Base-by-base conservation (phyloP, 2,113 vertebrate species). In the Melanerpes formicivorus region DNA sequence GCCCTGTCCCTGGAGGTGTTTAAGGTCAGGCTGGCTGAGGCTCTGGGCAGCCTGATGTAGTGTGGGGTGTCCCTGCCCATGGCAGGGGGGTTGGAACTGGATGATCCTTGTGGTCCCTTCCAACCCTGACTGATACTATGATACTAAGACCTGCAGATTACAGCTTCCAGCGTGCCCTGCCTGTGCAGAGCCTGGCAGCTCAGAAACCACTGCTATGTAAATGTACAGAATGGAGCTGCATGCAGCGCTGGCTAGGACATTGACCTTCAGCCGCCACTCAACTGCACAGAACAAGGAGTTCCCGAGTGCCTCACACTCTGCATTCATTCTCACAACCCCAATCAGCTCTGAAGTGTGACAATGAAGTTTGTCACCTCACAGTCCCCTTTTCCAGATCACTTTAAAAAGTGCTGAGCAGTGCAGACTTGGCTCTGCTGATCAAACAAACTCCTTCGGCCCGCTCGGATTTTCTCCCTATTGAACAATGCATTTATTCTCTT, bases 161-260 rank as follows among this genome's bases (percentile, higher is more conserved):
- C 55, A 52, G 2, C 19, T 7, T 26, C 4, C 50, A 14, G 0
- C 9, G 27, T 12, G 42, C 82, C 11, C 26, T 0, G 1, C 52
- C 30, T 1, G 1, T 34, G 48, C 71, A 65, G 59, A 74, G 34
- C 11, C 55, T 27, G 5, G 11, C 19, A 50, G 82, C 13, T 32
- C 18, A 44, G 54, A 60, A 32, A n/a, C 7, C 42, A 18, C 3
- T 1, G 3, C 64, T 26, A 0, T 58, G 10, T n/a, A 21, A 8
- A 13, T 4, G 19, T 11, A 50, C 21, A 50, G 19, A 50, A 29
- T 3, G 73, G 55, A 69, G 26, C 27, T 32, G 23, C 2, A 5
- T 62, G 73, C 42, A 37, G 22, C 27, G 9, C 25, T 4, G 29
- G 3, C 9, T 1, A 42, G 11, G 2, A 18, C 32, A 3, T 0